Conservation (phyloP, 2,888 invertebrate genomes). For the Tachina grossa region DNA sequence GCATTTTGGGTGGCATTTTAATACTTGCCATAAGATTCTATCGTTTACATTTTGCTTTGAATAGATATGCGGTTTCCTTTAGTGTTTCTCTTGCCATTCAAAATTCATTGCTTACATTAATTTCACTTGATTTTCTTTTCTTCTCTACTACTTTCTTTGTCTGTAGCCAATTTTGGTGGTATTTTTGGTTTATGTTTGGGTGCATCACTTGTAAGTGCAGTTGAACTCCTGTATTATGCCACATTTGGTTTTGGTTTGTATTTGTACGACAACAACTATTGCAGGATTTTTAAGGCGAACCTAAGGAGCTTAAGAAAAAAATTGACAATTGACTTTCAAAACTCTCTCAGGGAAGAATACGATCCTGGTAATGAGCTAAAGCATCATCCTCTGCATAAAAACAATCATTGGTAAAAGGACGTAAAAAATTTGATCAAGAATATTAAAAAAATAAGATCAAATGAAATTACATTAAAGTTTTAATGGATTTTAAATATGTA, state of each 20-base stretch:
- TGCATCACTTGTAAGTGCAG: constrained; percentile 83
- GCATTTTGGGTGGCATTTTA: background rate
- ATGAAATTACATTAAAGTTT: background rate
- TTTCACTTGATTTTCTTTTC: constrained; percentile 1
- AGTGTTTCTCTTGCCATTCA: background rate
- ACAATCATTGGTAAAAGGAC: constrained; percentile 48
- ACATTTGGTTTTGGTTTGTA: constrained; percentile 78
- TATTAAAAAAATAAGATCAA: background rate
- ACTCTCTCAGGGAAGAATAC: constrained; percentile 50
- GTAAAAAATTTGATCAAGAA: too few species aligned
- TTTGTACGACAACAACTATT: constrained; percentile 77
- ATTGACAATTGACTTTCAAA: constrained; percentile 37
- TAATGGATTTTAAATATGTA: too few species aligned
- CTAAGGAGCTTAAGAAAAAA: constrained; percentile 36
- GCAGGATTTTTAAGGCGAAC: constrained; percentile 63
- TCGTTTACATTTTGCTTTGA: background rate
- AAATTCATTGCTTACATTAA: constrained; percentile 15
- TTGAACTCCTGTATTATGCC: constrained; percentile 83
- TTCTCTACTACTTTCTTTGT: constrained; percentile 52
- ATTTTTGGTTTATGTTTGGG: constrained; percentile 83
- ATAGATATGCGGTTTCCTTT: background rate
- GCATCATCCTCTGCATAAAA: constrained; percentile 30
- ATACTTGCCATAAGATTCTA: background rate
- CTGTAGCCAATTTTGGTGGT: constrained; percentile 83
- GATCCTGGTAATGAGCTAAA: constrained; percentile 5